Percentiles rank a stretch among this genome's conserved stretches.
These are phyloP conservation scores for Hydractinia symbiolongicarpus DNA, from an alignment of 30 jellyfish, hydroid and myxozoan genomes.

Conservation along the genomic window DNA sequence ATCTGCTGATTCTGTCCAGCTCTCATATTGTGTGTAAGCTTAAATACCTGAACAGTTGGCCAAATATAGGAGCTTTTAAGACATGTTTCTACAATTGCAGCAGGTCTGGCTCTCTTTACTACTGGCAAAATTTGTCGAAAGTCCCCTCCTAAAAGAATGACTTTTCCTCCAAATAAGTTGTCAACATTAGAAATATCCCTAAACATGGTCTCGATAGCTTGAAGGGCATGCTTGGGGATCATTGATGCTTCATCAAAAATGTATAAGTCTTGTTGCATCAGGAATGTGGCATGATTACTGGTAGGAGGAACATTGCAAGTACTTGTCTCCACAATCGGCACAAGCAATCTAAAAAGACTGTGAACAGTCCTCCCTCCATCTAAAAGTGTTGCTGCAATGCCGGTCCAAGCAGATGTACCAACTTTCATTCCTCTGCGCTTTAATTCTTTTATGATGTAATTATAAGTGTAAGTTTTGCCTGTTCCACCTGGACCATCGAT, in stretches of 20 bases:
- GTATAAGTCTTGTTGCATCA: background rate
- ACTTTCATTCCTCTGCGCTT: background rate
- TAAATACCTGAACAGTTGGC: constrained; percentile 7
- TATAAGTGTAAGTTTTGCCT: constrained; percentile 39
- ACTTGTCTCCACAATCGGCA: constrained; percentile 11
- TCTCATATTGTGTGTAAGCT: constrained; percentile 21
- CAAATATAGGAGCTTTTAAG: background rate
- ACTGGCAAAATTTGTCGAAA: too few species aligned
- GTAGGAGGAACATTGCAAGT: background rate
- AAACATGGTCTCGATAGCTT: constrained; percentile 4
- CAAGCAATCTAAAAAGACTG: background rate
- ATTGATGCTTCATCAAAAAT: constrained; percentile 50
- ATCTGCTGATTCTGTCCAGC: background rate
- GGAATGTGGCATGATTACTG: background rate
- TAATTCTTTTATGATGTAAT: constrained; percentile 1
- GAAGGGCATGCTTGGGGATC: constrained; percentile 36
- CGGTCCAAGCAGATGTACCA: background rate
- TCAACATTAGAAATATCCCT: constrained; percentile 26
- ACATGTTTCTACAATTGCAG: too few species aligned
- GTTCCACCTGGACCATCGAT: constrained; percentile 17
- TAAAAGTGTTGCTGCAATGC: too few species aligned
- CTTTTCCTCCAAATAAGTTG: constrained; percentile 32
- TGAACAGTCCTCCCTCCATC: too few species aligned
- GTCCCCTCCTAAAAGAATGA: background rate
- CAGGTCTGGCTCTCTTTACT: too few species aligned